Evolutionary conservation across 2,113 vertebrate genomes (phyloP).

Genomic region (Dascyllus trimaculatus): DNA sequence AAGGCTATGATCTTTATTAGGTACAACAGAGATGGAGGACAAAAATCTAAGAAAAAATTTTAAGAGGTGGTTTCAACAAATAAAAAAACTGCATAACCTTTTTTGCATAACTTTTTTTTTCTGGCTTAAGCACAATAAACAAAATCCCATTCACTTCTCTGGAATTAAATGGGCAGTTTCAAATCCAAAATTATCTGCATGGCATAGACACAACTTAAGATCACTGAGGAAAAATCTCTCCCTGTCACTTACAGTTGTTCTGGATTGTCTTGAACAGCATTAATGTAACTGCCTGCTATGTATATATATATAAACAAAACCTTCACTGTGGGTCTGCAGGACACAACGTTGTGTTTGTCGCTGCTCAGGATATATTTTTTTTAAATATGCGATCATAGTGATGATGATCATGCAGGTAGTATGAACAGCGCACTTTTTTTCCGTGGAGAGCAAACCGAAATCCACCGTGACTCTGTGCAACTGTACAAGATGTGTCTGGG

Average conservation of each 20-base stretch:
- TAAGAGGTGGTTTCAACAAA: no score
- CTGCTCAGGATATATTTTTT: no score
- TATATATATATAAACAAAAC: no score
- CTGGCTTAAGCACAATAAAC: neutral
- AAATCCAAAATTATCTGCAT: neutral
- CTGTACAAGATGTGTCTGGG: constrained; percentile 30
- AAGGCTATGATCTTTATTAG: no score
- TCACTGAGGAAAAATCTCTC: neutral
- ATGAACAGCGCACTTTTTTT: neutral
- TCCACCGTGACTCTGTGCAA: neutral
- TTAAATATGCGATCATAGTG: neutral
- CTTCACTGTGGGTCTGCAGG: no score
- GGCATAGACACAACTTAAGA: neutral
- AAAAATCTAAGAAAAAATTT: no score
- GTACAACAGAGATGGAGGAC: no score
- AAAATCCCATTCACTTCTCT: neutral
- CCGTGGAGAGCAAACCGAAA: neutral
- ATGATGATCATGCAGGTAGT: neutral
- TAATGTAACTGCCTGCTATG: neutral
- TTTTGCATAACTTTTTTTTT: no score
- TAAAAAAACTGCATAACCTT: no score
- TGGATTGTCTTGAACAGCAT: neutral
- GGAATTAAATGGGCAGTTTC: neutral
- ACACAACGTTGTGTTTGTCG: no score
- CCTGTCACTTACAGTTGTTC: neutral